These are phyloP conservation scores for Drosophila paracracens DNA, from an alignment of 2,888 invertebrate genomes.

Conservation along the genomic window DNA sequence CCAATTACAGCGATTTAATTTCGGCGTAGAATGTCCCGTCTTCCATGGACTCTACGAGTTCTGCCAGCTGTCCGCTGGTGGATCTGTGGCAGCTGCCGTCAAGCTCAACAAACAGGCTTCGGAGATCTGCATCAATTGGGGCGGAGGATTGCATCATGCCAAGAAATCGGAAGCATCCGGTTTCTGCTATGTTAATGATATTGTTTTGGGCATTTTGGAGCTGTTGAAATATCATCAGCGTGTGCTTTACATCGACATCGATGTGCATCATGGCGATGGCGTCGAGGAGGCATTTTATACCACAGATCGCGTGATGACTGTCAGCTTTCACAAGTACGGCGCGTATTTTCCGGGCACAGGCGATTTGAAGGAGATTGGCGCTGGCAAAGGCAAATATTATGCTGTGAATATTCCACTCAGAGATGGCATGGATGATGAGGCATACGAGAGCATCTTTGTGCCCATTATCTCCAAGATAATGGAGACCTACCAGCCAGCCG, in stretches of 20 bases:
- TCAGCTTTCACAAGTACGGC: slow-evolving; percentile 98
- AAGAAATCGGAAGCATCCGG: slow-evolving; percentile 99
- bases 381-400: slow-evolving; percentile 98
- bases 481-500: slow-evolving; percentile 99
- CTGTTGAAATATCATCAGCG: slow-evolving; percentile 98
- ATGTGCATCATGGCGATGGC: slow-evolving; percentile 99
- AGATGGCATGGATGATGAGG: slow-evolving; percentile 99
- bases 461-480: slow-evolving; percentile 98
- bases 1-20: slow-evolving; percentile 99
- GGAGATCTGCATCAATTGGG: slow-evolving; percentile 99
- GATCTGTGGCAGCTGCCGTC: slow-evolving; percentile 99
- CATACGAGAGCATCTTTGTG: slow-evolving; percentile 98
- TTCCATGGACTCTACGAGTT: slow-evolving; percentile 99
- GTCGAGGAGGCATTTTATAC: slow-evolving; percentile 99
- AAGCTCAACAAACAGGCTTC: slow-evolving; percentile 99
- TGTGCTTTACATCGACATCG: slow-evolving; percentile 99
- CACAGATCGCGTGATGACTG: slow-evolving; percentile 99
- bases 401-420: slow-evolving; percentile 99
- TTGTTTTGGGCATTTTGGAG: slow-evolving; percentile 98
- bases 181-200: slow-evolving; percentile 99
- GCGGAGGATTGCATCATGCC: slow-evolving; percentile 99
- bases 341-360: slow-evolving; percentile 99
- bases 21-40: slow-evolving; percentile 99
- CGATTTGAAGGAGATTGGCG: slow-evolving; percentile 92
- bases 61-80: slow-evolving; percentile 99